phyloP scores from a whole-genome alignment of 92 coral and sea anemone genomes.

The Epizoanthus fatuus region DNA sequence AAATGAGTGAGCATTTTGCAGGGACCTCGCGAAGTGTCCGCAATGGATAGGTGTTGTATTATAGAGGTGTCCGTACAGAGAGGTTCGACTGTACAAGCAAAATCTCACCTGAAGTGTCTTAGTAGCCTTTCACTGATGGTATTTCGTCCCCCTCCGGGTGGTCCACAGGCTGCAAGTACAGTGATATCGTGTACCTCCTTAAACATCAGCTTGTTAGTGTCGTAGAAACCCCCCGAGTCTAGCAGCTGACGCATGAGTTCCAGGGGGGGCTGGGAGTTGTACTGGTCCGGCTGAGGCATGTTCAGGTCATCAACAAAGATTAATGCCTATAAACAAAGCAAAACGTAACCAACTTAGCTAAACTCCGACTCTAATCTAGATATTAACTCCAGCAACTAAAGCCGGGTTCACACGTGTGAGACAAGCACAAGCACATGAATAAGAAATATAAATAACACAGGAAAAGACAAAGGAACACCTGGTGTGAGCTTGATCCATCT shows the following conservation, averaged over 20 bases:
- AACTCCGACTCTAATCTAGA: too few relatives aligned
- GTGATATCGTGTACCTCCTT: slow-evolving; percentile 93
- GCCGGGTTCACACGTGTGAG: too few relatives aligned
- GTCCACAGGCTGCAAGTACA: slow-evolving; percentile 95
- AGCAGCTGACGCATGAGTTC: slow-evolving; percentile 93
- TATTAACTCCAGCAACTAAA: too few relatives aligned
- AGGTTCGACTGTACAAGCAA: not conserved
- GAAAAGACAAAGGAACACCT: too few relatives aligned
- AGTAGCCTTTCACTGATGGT: slow-evolving; percentile 81
- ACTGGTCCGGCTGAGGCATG: slow-evolving; percentile 97
- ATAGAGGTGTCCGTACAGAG: too few relatives aligned
- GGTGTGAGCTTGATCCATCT: too few relatives aligned
- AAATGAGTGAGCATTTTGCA: too few relatives aligned
- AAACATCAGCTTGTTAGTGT: slow-evolving; percentile 90
- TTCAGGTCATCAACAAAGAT: slow-evolving; percentile 96
- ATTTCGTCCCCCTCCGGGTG: slow-evolving; percentile 97
- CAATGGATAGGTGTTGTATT: too few relatives aligned
- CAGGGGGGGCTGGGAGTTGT: slow-evolving; percentile 93
- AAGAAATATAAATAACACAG: too few relatives aligned
- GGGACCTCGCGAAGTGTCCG: too few relatives aligned
- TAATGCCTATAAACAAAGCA: slow-evolving; percentile 66
- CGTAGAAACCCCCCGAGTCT: slow-evolving; percentile 94
- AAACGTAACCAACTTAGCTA: too few relatives aligned
- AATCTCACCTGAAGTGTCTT: slow-evolving; percentile 90
- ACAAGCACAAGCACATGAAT: too few relatives aligned